Conservation (phyloP, 2,797 vertebrate genomes). For the Ibycter americanus region DNA sequence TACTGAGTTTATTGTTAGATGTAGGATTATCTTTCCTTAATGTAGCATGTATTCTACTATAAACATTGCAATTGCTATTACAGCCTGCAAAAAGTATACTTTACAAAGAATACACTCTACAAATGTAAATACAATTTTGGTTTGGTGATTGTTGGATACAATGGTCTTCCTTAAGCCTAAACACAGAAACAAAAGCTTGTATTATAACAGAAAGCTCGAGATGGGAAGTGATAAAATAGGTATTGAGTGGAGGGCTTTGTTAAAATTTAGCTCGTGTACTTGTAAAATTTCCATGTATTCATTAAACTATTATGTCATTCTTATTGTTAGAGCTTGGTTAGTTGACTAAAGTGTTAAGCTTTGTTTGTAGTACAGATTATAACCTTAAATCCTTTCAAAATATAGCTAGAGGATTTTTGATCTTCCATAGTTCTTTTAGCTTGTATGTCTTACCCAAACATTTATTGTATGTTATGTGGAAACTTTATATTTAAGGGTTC, state of each 20-base stretch:
- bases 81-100: conserved; percentile 58
- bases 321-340: conserved; percentile 73
- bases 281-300: conserved; percentile 86
- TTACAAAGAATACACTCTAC: conserved; percentile 71
- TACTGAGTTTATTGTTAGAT: conserved; percentile 37
- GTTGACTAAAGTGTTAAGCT: conserved; percentile 68
- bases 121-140: conserved; percentile 79
- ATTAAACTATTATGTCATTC: conserved; percentile 82
- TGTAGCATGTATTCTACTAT: conserved; percentile 40
- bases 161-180: conserved; percentile 81
- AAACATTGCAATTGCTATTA: conserved; percentile 56
- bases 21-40: conserved; percentile 51
- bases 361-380: conserved; percentile 50
- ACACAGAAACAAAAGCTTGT: conserved; percentile 85
- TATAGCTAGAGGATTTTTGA: neutral
- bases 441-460: neutral
- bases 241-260: conserved; percentile 85
- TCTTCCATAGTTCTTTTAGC: neutral
- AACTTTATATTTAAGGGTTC: neutral
- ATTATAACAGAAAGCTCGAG: conserved; percentile 83
- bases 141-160: conserved; percentile 77
- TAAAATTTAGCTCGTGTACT: conserved; percentile 78
- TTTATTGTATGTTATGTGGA: neutral
- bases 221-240: conserved; percentile 94
- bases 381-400: conserved; percentile 34